These are phyloP conservation scores for Petrolisthes cinctipes DNA, from an alignment of 2,888 invertebrate species.

Conservation along the genomic window DNA sequence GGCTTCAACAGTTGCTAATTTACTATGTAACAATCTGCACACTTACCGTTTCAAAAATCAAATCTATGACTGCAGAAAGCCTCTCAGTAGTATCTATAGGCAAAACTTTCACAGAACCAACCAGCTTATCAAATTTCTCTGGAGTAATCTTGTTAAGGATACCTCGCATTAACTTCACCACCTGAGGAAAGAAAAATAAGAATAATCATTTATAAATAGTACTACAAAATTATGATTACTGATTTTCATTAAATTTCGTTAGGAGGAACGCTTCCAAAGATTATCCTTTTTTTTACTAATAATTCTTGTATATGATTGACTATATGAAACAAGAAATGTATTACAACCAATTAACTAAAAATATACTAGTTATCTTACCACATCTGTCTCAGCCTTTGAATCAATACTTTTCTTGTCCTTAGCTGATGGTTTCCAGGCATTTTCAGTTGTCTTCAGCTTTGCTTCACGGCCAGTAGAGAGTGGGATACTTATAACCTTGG, in stretches of 20 bases:
- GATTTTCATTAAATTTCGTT: too few relatives aligned
- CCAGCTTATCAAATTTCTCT: conserved; percentile 88
- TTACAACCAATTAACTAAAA: neutral
- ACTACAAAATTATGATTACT: neutral
- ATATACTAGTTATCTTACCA: neutral
- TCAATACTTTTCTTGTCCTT: conserved; percentile 68
- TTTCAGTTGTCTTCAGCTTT: conserved; percentile 86
- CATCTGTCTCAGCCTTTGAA: conserved; percentile 70
- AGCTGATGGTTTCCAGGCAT: conserved; percentile 86
- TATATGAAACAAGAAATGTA: neutral
- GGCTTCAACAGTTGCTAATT: neutral
- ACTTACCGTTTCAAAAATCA: conserved; percentile 86
- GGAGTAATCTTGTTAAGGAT: conserved; percentile 95
- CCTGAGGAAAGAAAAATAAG: conserved; percentile 72
- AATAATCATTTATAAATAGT: conserved; percentile 65
- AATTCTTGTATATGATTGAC: too few relatives aligned
- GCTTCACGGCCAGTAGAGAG: conserved; percentile 57
- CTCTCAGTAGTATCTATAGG: conserved; percentile 84
- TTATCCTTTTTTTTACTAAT: too few relatives aligned
- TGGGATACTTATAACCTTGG: conserved; percentile 34
- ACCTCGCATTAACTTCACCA: conserved; percentile 86
- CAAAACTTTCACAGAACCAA: conserved; percentile 82
- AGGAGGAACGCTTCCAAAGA: neutral
- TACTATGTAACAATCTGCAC: neutral
- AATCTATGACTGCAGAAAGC: conserved; percentile 85